Evolutionary conservation across 2,113 vertebrate genomes (phyloP), one percentile per base, ranked within the genome.

Genomic region (Oncorhynchus clarkii): DNA sequence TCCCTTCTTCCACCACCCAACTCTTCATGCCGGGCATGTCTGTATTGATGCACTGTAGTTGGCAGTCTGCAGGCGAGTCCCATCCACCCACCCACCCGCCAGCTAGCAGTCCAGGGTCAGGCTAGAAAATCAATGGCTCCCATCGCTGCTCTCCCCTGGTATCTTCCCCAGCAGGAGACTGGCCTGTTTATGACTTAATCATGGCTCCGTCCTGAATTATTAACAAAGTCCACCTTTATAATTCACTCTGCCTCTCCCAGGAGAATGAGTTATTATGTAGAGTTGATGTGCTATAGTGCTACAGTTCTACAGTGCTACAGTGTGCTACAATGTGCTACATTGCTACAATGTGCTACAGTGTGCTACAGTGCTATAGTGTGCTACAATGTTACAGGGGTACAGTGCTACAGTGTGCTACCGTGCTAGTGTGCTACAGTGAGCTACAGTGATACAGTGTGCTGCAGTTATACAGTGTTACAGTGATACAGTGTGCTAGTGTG

Each of bases 101-200:
- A 45, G 78, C 67, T 14, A 54, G 85, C 88, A 80, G 82, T 87
- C 84, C 82, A 84, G 88, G 86, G 85, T 86, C 79, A 68, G 39
- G 62, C 80, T 72, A 84, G 80, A 85, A 91, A 92, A 92, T 93
- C 91, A 80, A 92, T 93, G 89, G 75, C 80, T 85, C 84, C 85
- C 80, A 87, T 83, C 82, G 81, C 59, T 73, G 74, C 45, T 78
- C 39, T 75, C 79, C 75, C 67, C 77, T 31, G 75, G 75, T 83
- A 70, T 80, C 85, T 85, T 69, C 22, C 57, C 67, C 18, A 68
- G 73, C 82, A 80, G 69, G 49, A 60, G 78, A 71, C 78, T 72
- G 80, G 76, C 78, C 70, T 84, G 84, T 86, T 89, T 88, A 87
- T 83, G 80, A 87, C 82, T 88, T 92, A 79, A 87, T 91, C 88